Evolutionary conservation across 2,797 vertebrate species (phyloP).

Genomic region (Knipowitschia caucasica): DNA sequence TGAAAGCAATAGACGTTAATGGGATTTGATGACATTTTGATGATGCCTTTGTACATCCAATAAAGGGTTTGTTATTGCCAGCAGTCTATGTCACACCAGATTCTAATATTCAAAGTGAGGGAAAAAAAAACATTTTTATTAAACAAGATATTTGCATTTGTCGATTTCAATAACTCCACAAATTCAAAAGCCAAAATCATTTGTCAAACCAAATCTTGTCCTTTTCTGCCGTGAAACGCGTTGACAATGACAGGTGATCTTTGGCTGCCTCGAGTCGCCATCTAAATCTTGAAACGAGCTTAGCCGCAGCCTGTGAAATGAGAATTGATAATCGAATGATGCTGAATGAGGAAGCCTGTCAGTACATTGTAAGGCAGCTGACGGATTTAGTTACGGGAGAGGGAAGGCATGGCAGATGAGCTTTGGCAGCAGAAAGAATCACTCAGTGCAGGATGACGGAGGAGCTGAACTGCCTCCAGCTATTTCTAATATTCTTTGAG

Average conservation of each 20-base stretch:
- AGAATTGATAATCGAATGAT: conserved; percentile 76
- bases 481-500: conserved; percentile 56
- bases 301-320: conserved; percentile 58
- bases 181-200: conserved; percentile 47
- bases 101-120: conserved; percentile 13
- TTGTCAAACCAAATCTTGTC: conserved; percentile 53
- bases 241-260: conserved; percentile 72
- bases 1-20: conserved; percentile 18
- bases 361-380: conserved; percentile 65
- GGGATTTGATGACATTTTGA: conserved; percentile 15
- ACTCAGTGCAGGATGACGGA: conserved; percentile 44
- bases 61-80: conserved; percentile 17
- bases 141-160: conserved; percentile 49
- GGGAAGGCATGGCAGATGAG: conserved; percentile 64
- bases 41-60: conserved; percentile 18
- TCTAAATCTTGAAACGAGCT: conserved; percentile 69
- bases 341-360: conserved; percentile 71
- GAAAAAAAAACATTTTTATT: conserved; percentile 16
- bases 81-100: conserved; percentile 19
- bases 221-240: conserved; percentile 48
- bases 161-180: conserved; percentile 45
- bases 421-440: conserved; percentile 72
- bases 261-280: conserved; percentile 58
- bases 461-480: conserved; percentile 52
- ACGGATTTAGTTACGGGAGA: conserved; percentile 69